Conservation (phyloP, 2,888 invertebrate species). For the Epinotia nisella region DNA sequence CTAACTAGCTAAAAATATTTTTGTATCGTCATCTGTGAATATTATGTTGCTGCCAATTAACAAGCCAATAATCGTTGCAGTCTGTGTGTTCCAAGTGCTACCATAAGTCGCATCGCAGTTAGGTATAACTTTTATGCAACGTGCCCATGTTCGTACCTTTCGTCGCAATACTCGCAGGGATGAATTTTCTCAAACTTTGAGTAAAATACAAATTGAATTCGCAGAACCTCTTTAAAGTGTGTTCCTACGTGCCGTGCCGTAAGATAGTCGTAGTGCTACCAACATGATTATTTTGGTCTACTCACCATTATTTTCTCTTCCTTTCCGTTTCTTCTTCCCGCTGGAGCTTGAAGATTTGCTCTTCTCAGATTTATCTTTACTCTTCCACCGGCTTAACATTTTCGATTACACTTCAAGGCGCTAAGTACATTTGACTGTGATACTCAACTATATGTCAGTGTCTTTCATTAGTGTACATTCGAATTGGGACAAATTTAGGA, state of each 20-base stretch:
- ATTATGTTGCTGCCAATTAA: no score
- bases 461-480: slow-evolving; percentile 2
- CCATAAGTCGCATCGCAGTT: no score
- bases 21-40: no score
- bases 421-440: slow-evolving; percentile 33
- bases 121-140: no score
- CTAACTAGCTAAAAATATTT: no score
- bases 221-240: background rate
- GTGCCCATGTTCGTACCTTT: background rate
- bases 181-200: background rate
- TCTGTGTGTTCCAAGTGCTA: no score
- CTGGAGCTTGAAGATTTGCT: slow-evolving; percentile 82
- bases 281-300: slow-evolving; percentile 31
- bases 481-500: slow-evolving; percentile 20
- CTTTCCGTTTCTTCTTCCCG: slow-evolving; percentile 93
- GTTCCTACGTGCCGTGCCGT: no score
- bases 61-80: background rate
- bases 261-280: no score
- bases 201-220: background rate
- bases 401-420: slow-evolving; percentile 47
- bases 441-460: slow-evolving; percentile 8
- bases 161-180: background rate
- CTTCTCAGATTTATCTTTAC: slow-evolving; percentile 92
- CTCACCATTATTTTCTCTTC: slow-evolving; percentile 90
- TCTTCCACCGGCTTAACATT: slow-evolving; percentile 94